Conservation (phyloP, 1,140 invertebrate species). For the Panagrolaimus sp. region DNA sequence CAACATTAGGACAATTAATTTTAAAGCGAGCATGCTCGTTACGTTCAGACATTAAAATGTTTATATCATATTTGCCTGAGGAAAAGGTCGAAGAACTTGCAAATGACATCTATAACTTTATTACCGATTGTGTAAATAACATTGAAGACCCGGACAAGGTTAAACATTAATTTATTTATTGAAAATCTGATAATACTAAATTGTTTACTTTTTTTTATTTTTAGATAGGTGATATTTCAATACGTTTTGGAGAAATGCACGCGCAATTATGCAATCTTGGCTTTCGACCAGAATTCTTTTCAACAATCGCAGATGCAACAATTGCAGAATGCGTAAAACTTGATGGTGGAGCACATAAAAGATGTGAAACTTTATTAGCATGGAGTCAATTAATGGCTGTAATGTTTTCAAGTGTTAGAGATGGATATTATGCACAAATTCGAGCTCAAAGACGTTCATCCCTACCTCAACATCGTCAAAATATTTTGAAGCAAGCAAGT, state of each 20-base stretch:
- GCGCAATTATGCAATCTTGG: slow-evolving; percentile 49
- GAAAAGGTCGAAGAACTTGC: slow-evolving; percentile 46
- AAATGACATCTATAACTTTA: slow-evolving; percentile 36
- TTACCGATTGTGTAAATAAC: slow-evolving; percentile 51
- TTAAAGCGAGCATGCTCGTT: slow-evolving; percentile 51
- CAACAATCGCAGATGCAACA: slow-evolving; percentile 52
- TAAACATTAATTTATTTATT: slow-evolving; percentile 2
- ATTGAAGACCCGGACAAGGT: slow-evolving; percentile 45
- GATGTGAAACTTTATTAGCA: slow-evolving; percentile 55
- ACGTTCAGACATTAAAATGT: slow-evolving; percentile 47
- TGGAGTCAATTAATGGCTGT: slow-evolving; percentile 55
- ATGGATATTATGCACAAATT: slow-evolving; percentile 45
- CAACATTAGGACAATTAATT: slow-evolving; percentile 49
- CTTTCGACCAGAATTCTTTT: slow-evolving; percentile 56
- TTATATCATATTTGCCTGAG: slow-evolving; percentile 45
- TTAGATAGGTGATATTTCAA: slow-evolving; percentile 50
- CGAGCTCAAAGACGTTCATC: slow-evolving; percentile 41
- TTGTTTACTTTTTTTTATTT: not conserved
- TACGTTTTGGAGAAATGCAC: slow-evolving; percentile 46
- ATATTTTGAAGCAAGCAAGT: slow-evolving; percentile 40
- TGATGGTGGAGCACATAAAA: slow-evolving; percentile 50
- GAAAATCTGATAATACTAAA: not conserved
- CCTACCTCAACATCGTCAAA: slow-evolving; percentile 47
- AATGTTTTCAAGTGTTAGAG: slow-evolving; percentile 44
- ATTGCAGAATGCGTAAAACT: slow-evolving; percentile 57